A percentile compares a stretch with the other conserved stretches of the same genome.
phyloP scores from a whole-genome alignment of 2,888 invertebrate species.

The Caenorhabditis sp. region DNA sequence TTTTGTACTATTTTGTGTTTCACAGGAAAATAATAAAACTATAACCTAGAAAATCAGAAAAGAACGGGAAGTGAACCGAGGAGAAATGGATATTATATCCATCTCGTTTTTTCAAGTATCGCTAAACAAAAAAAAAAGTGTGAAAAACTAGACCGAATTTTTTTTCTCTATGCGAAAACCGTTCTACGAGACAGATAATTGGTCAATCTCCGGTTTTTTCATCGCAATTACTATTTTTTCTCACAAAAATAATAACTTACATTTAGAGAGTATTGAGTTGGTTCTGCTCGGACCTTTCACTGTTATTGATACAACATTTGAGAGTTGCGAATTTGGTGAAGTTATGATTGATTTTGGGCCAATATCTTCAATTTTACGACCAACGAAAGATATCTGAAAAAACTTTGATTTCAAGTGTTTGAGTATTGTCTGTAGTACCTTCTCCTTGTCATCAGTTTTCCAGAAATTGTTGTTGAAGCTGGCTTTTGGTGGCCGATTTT shows the following conservation, averaged over 20 bases:
- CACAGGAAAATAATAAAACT: neutral
- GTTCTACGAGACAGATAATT: neutral
- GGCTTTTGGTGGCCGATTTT: constrained; percentile 22
- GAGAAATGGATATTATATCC: constrained; percentile 32
- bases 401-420: neutral
- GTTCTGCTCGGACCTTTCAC: constrained; percentile 27
- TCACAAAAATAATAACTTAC: constrained; percentile 23
- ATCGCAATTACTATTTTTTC: neutral
- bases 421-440: neutral
- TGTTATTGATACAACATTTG: constrained; percentile 38
- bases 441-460: neutral
- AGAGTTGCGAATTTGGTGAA: constrained; percentile 6
- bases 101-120: constrained; percentile 12
- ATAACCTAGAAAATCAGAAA: neutral
- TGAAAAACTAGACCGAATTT: neutral
- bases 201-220: neutral
- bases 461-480: neutral
- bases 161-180: neutral
- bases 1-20: too few species aligned
- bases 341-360: constrained; percentile 29
- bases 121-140: neutral
- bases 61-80: constrained; percentile 1
- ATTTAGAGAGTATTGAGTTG: constrained; percentile 27
- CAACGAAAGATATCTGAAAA: constrained; percentile 22
- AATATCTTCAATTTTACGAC: constrained; percentile 38